Base-by-base conservation (phyloP, 2,797 vertebrate genomes). In the Perodicticus potto region DNA sequence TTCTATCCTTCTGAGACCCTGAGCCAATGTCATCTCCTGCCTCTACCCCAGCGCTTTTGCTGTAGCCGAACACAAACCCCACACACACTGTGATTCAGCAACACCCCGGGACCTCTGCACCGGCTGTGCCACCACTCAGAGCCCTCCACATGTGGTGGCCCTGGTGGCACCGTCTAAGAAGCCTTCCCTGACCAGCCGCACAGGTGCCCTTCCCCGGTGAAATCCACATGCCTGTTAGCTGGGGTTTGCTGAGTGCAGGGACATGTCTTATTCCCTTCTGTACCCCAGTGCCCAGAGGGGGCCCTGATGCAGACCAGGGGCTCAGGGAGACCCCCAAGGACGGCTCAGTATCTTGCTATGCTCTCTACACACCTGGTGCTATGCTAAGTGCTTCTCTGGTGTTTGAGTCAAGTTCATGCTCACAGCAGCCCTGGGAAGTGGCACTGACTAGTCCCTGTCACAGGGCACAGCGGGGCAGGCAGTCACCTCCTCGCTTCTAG, bases 61-160 rank as follows among this genome's bases (percentile, higher is more conserved):
- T 65, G 53, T 29, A 23, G 25, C 0, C 0, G 0, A 93, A 43
- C 61, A 40, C 32, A 14, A 29, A 25, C 12, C 1, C 0, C 1
- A 6, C 29, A 6, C 1, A 6, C 29, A 8, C 9, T 0, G 29
- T 6, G 67, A 25, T 57, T 16, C 0, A 0, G 67, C 0, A 1
- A 16, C 2, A 25, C 22, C 6, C 0, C 11, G 9, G 55, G 72
- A 14, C 25, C 45, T 91, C 91, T 3, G 3, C n/a, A 13, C 0
- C 7, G 4, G 49, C 63, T 6, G 0, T 5, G 3, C 43, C 5
- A 11, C 45, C 7, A 1, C 2, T n/a, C 1, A 0, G 59, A 74
- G 13, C 29, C 78, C 43, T 84, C 16, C 16, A 6, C 14, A 0
- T 2, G 32, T 40, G 12, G 59, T 12, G 69, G 53, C 65, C 27